phyloP scores from a whole-genome alignment of 2,797 vertebrate genomes.

The Enteromius unitaeniatus region DNA sequence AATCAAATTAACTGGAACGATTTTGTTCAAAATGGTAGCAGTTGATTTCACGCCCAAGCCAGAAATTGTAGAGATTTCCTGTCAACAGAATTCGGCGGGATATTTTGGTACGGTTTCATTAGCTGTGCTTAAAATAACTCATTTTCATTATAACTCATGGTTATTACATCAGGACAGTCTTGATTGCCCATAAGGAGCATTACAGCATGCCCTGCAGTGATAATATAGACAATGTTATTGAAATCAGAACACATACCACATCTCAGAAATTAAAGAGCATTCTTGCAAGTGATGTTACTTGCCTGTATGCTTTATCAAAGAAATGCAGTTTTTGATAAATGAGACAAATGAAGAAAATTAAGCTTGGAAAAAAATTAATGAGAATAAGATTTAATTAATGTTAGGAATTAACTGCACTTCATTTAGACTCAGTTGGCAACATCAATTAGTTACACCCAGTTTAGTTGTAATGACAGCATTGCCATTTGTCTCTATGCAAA shows the following conservation, averaged over 20 bases:
- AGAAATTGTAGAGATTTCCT: constrained; percentile 50
- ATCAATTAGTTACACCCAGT: constrained; percentile 48
- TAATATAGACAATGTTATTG: constrained; percentile 48
- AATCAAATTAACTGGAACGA: constrained; percentile 51
- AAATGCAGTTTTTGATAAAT: constrained; percentile 41
- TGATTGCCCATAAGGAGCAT: constrained; percentile 53
- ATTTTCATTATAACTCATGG: constrained; percentile 51
- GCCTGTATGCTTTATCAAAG: constrained; percentile 31
- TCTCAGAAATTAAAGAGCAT: constrained; percentile 39
- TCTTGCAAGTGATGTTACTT: constrained; percentile 34
- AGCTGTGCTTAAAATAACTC: constrained; percentile 51
- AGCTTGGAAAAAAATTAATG: constrained; percentile 21
- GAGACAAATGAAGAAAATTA: constrained; percentile 46
- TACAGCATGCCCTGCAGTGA: constrained; percentile 48
- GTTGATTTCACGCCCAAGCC: constrained; percentile 43
- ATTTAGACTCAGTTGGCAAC: constrained; percentile 43
- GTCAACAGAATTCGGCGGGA: constrained; percentile 49
- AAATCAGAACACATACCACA: constrained; percentile 45
- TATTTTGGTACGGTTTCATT: constrained; percentile 54
- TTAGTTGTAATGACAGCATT: constrained; percentile 41
- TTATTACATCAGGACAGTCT: constrained; percentile 52
- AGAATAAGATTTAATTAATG: constrained; percentile 51
- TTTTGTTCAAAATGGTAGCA: constrained; percentile 47
- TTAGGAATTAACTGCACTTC: constrained; percentile 33
- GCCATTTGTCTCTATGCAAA: constrained; percentile 26